Evolutionary conservation across 64 coral and sea anemone species (phyloP).

Genomic region (Porites lutea): DNA sequence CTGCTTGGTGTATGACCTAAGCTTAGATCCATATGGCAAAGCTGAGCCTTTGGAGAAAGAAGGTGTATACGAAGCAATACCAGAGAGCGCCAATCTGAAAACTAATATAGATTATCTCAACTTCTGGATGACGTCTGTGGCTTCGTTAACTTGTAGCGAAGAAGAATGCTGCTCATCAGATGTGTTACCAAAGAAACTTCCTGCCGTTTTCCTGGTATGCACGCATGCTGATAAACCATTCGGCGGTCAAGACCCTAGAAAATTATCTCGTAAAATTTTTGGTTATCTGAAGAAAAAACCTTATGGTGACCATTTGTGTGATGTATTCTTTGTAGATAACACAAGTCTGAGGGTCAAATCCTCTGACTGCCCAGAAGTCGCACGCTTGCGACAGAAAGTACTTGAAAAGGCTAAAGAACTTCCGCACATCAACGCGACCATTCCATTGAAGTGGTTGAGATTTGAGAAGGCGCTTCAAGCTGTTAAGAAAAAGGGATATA

Average conservation of each 20-base stretch:
- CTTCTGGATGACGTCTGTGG: slow-evolving; percentile 31
- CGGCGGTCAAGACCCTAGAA: background rate
- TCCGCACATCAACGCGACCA: slow-evolving; percentile 11
- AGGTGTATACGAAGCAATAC: background rate
- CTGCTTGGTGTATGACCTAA: background rate
- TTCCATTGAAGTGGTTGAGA: slow-evolving; percentile 15
- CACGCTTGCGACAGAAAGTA: background rate
- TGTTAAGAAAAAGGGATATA: background rate
- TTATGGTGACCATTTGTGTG: background rate
- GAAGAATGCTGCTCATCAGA: background rate
- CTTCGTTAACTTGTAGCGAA: background rate
- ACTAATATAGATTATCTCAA: background rate
- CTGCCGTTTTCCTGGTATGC: slow-evolving; percentile 12
- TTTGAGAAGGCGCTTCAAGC: slow-evolving; percentile 20
- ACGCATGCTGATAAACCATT: slow-evolving; percentile 19
- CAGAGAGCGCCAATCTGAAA: background rate
- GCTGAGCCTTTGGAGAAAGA: background rate
- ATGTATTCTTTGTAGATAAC: slow-evolving; percentile 21
- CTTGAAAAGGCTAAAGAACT: background rate
- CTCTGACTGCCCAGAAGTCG: background rate
- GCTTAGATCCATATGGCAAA: background rate
- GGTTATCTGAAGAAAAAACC: background rate
- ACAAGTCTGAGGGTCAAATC: background rate
- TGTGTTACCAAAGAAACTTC: background rate
- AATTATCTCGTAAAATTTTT: background rate